Evolutionary conservation across 64 coral and sea anemone genomes (phyloP).

Genomic region (Orbicella faveolata): DNA sequence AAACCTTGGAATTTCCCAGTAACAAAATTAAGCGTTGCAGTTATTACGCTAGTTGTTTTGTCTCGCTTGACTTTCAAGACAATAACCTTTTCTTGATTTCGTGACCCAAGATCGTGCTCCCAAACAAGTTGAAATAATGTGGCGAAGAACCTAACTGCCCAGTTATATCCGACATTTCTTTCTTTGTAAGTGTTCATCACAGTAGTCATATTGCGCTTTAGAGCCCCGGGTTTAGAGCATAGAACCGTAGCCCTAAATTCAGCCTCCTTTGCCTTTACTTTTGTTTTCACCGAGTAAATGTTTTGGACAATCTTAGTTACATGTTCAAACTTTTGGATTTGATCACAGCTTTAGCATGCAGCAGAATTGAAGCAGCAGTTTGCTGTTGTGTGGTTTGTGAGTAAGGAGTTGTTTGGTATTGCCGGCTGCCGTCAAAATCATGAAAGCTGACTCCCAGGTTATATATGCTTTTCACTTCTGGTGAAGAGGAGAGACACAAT

Average conservation of each 20-base stretch:
- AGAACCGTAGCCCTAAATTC: background rate
- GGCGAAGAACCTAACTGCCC: too few species aligned
- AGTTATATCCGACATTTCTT: too few species aligned
- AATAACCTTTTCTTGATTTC: too few species aligned
- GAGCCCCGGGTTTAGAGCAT: too few species aligned
- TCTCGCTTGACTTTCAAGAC: too few species aligned
- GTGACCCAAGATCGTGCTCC: too few species aligned
- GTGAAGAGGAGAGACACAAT: background rate
- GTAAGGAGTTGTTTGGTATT: background rate
- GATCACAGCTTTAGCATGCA: background rate
- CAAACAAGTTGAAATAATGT: too few species aligned
- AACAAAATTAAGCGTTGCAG: background rate
- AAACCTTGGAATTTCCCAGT: background rate
- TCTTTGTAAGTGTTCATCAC: too few species aligned
- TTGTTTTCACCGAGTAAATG: background rate
- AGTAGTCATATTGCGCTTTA: too few species aligned
- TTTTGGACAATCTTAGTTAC: background rate
- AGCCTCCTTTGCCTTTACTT: background rate
- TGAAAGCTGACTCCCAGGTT: background rate
- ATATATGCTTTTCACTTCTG: slow-evolving; percentile 7
- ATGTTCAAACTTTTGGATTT: background rate
- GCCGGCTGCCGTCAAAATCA: background rate
- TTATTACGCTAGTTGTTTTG: background rate
- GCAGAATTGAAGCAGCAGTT: too few species aligned
- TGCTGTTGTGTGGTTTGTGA: background rate